Conservation (phyloP, 35 echinoderm and acorn worm species). For the Ophiothrix spiculata region DNA sequence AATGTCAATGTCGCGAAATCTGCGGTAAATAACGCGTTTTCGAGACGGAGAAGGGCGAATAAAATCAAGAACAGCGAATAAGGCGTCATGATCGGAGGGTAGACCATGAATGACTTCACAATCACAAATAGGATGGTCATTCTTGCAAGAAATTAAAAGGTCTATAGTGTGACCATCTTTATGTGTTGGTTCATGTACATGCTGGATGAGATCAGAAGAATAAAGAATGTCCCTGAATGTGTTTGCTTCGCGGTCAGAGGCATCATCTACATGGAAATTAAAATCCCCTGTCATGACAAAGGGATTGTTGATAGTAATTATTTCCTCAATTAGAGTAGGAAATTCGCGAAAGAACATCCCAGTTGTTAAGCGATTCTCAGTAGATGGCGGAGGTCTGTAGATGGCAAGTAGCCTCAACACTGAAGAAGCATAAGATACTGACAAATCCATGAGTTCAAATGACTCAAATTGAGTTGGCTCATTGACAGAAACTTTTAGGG, state of each 20-base stretch:
- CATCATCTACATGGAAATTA: slow-evolving; percentile 44
- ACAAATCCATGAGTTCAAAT: slow-evolving; percentile 54
- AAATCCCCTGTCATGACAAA: slow-evolving; percentile 14
- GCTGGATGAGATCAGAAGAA: slow-evolving; percentile 34
- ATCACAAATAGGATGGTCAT: background rate
- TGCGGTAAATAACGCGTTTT: background rate
- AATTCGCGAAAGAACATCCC: slow-evolving; percentile 14
- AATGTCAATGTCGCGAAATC: slow-evolving; percentile 10
- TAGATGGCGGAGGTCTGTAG: slow-evolving; percentile 35
- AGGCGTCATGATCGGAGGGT: slow-evolving; percentile 39
- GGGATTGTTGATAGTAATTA: background rate
- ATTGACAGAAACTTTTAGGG: background rate
- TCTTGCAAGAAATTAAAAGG: slow-evolving; percentile 24
- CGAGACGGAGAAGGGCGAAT: slow-evolving; percentile 8
- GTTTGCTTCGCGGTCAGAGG: slow-evolving; percentile 16
- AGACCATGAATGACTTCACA: background rate
- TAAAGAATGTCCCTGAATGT: slow-evolving; percentile 25
- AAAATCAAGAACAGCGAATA: slow-evolving; percentile 21
- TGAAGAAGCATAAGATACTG: background rate
- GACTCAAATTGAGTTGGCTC: background rate
- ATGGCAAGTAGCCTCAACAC: slow-evolving; percentile 21
- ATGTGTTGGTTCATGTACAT: slow-evolving; percentile 30
- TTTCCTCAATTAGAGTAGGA: background rate
- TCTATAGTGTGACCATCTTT: slow-evolving; percentile 37
- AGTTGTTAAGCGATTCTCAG: slow-evolving; percentile 11